These are phyloP conservation scores for Cyclophora albipunctata DNA, from an alignment of 2,888 invertebrate species.

Conservation along the genomic window DNA sequence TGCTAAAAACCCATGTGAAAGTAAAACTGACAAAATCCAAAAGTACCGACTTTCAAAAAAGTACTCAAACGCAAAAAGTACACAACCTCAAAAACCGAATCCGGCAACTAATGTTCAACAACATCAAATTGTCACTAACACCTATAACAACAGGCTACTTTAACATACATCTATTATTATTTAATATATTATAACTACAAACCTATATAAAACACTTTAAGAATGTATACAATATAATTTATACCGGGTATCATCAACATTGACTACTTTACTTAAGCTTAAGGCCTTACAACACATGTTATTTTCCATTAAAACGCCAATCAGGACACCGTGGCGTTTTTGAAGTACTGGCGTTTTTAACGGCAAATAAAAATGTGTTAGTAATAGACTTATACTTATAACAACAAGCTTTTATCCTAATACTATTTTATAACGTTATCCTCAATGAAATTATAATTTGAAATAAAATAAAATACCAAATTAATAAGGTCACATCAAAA, in stretches of 20 bases:
- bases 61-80: too few species aligned
- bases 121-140: constrained; percentile 49
- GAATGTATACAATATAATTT: constrained; percentile 64
- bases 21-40: too few species aligned
- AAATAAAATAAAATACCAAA: too few species aligned
- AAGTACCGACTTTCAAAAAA: too few species aligned
- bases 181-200: constrained; percentile 23
- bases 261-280: constrained; percentile 54
- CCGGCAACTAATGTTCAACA: constrained; percentile 40
- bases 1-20: too few species aligned
- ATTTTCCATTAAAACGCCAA: constrained; percentile 18
- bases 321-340: too few species aligned
- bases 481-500: constrained; percentile 2
- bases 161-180: constrained; percentile 26
- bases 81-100: background rate
- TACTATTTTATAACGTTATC: background rate
- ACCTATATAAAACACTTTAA: constrained; percentile 61
- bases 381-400: constrained; percentile 8
- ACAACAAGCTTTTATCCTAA: constrained; percentile 3
- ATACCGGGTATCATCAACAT: constrained; percentile 41
- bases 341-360: constrained; percentile 1
- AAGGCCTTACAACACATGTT: constrained; percentile 55
- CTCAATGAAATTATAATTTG: background rate
- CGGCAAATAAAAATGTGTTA: background rate
- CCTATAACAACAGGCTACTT: constrained; percentile 54